phyloP scores from a whole-genome alignment of 2,113 vertebrate species.

The Petrocephalus microphthalmus region DNA sequence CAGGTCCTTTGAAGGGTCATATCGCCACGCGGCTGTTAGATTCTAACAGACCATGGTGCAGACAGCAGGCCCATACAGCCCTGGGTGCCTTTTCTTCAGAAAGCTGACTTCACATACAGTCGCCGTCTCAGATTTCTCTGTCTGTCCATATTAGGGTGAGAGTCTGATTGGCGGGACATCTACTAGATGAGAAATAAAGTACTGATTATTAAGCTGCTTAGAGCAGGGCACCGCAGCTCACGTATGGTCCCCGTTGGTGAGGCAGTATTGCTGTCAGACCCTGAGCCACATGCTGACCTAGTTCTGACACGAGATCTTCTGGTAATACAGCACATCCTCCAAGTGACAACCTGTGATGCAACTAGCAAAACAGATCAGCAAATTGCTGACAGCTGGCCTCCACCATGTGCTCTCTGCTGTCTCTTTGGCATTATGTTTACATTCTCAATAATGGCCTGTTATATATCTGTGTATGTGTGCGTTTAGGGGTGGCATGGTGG shows the following conservation, averaged over 20 bases:
- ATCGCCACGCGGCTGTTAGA: not conserved
- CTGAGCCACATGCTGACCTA: too few species aligned
- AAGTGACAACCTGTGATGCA: not conserved
- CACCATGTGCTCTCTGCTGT: not conserved
- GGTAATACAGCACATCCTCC: not conserved
- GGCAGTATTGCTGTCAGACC: too few species aligned
- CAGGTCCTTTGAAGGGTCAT: not conserved
- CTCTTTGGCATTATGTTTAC: not conserved
- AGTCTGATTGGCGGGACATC: not conserved
- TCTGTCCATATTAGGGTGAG: not conserved
- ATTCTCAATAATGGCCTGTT: not conserved
- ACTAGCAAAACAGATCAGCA: not conserved
- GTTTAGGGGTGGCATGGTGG: not conserved
- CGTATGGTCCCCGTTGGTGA: too few species aligned
- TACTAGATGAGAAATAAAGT: not conserved
- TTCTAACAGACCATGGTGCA: not conserved
- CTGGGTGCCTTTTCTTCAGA: not conserved
- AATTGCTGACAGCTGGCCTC: not conserved
- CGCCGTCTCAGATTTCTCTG: not conserved
- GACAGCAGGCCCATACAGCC: not conserved
- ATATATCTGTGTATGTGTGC: not conserved
- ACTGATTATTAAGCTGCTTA: not conserved
- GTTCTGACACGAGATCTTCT: not conserved
- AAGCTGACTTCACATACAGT: not conserved
- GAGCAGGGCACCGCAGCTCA: not conserved